phyloP scores from a whole-genome alignment of 1,140 invertebrate genomes.

The Cherax destructor region DNA sequence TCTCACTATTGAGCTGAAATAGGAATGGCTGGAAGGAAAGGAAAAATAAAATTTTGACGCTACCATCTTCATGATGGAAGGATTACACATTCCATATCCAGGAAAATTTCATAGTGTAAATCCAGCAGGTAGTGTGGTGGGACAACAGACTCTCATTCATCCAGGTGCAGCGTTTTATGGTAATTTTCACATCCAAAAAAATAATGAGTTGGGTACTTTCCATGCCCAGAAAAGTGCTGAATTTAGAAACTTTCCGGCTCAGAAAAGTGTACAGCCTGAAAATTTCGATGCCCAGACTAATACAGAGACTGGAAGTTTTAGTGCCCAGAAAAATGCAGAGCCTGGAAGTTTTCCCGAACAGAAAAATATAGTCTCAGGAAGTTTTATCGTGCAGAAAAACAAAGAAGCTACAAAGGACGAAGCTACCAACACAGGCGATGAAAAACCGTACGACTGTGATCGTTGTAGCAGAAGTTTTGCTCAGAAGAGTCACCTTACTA shows the following conservation, averaged over 20 bases:
- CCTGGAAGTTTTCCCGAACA: neutral
- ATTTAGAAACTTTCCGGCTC: neutral
- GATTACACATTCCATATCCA: constrained; percentile 60
- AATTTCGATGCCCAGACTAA: neutral
- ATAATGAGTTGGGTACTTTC: neutral
- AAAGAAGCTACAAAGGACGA: neutral
- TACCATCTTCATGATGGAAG: constrained; percentile 50
- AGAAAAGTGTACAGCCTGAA: neutral
- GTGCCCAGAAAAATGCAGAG: neutral
- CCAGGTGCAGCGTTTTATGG: constrained; percentile 13
- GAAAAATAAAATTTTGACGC: constrained; percentile 22
- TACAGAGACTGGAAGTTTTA: neutral
- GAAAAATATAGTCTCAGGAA: neutral
- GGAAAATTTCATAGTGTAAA: constrained; percentile 51
- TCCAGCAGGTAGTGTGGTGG: constrained; percentile 22
- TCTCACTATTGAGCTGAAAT: constrained; percentile 28
- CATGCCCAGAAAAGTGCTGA: neutral
- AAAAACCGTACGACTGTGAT: constrained; percentile 44
- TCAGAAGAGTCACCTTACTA: constrained; percentile 54
- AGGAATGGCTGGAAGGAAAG: constrained; percentile 39
- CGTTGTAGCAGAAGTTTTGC: constrained; percentile 35
- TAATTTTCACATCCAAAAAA: constrained; percentile 15
- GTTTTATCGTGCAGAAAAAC: neutral
- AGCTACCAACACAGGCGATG: constrained; percentile 10
- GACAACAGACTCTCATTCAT: constrained; percentile 35